Conservation (phyloP, 92 coral and sea anemone species). For the Diadumene lineata region DNA sequence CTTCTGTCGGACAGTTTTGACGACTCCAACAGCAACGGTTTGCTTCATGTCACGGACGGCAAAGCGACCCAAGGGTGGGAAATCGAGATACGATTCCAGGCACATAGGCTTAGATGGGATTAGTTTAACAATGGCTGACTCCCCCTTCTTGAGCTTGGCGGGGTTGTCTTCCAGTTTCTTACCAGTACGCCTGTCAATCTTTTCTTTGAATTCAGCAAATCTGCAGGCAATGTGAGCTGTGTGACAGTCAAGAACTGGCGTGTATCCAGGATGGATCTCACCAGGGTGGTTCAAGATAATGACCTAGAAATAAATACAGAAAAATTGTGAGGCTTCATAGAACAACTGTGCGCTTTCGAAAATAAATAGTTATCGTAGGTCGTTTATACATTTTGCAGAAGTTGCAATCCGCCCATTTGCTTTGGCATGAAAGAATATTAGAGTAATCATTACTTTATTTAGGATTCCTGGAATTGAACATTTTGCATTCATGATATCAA, state of each 20-base stretch:
- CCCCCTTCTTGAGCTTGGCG: constrained; percentile 71
- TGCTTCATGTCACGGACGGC: constrained; percentile 99
- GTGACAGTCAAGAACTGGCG: constrained; percentile 92
- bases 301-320: too few relatives aligned
- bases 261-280: constrained; percentile 84
- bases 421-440: too few relatives aligned
- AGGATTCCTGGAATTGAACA: too few relatives aligned
- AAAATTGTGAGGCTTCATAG: too few relatives aligned
- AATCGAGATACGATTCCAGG: constrained; percentile 64
- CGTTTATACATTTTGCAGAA: too few relatives aligned
- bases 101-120: constrained; percentile 88
- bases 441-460: too few relatives aligned
- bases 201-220: constrained; percentile 71
- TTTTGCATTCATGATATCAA: too few relatives aligned
- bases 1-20: constrained; percentile 49
- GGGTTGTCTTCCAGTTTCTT: constrained; percentile 68
- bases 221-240: constrained; percentile 98
- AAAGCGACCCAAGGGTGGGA: constrained; percentile 91
- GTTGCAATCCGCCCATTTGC: too few relatives aligned
- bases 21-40: constrained; percentile 95
- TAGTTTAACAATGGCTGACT: constrained; percentile 66
- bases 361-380: too few relatives aligned
- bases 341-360: too few relatives aligned
- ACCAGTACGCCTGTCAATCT: constrained; percentile 82
- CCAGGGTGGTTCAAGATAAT: constrained; percentile 95